A percentile compares a stretch with the other conserved stretches of the same genome.
Conservation (phyloP, 2,888 invertebrate genomes). For the Apotomis betuletana region DNA sequence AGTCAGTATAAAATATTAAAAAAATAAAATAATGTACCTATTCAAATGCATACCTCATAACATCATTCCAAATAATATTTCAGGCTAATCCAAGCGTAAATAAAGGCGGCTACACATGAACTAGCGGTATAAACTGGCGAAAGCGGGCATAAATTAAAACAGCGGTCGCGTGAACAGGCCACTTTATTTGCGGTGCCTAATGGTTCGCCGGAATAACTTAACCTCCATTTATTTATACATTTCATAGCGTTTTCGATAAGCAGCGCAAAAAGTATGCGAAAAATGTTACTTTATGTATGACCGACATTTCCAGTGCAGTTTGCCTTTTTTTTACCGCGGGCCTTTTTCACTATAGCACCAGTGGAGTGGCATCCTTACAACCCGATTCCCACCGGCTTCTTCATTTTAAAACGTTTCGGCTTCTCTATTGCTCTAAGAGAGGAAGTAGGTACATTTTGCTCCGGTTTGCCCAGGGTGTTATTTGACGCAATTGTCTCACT, state of each 20-base stretch:
- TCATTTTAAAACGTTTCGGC: too few relatives aligned
- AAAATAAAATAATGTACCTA: neutral
- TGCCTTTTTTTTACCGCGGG: neutral
- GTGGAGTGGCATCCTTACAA: too few relatives aligned
- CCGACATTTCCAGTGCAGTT: neutral
- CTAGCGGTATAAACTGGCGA: slow-evolving; percentile 27
- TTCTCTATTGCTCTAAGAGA: too few relatives aligned
- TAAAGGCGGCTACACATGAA: slow-evolving; percentile 25
- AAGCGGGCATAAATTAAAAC: slow-evolving; percentile 36
- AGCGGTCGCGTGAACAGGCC: slow-evolving; percentile 40
- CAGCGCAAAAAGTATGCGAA: neutral
- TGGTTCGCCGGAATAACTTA: slow-evolving; percentile 23
- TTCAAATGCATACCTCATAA: neutral
- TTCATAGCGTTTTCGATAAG: slow-evolving; percentile 22
- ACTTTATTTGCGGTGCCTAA: slow-evolving; percentile 42
- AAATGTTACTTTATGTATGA: neutral
- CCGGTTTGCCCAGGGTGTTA: too few relatives aligned
- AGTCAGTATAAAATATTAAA: neutral
- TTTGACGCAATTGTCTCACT: too few relatives aligned
- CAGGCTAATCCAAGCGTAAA: neutral
- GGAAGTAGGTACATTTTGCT: too few relatives aligned
- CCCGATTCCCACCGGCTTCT: too few relatives aligned
- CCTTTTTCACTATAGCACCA: too few relatives aligned
- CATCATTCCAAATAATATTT: neutral
- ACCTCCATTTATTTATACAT: slow-evolving; percentile 21